Evolutionary conservation across 2,113 vertebrate species (phyloP).

Genomic region (Pteropus alecto): DNA sequence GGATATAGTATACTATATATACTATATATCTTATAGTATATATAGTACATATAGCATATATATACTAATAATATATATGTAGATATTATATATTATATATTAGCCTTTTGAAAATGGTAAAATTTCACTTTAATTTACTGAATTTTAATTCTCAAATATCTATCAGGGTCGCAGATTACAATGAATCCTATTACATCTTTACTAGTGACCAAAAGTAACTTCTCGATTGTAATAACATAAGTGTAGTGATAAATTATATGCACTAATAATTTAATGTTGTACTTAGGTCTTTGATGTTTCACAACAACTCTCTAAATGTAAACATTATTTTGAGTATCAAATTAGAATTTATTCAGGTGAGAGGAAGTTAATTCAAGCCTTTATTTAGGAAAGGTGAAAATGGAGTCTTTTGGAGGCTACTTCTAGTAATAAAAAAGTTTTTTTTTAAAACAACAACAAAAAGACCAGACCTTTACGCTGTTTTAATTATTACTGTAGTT

Average conservation of each 20-base stretch:
- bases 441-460: neutral
- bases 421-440: neutral
- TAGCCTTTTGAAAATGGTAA: neutral
- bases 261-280: neutral
- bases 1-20: no score
- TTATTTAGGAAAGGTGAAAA: slow-evolving; percentile 14
- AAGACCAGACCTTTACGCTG: neutral
- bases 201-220: neutral
- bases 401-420: neutral
- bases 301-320: neutral
- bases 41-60: no score
- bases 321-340: neutral
- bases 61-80: no score
- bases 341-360: neutral
- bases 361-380: neutral
- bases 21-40: neutral
- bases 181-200: neutral
- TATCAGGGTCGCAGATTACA: neutral
- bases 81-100: neutral
- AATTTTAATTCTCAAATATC: neutral
- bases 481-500: neutral
- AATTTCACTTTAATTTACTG: neutral
- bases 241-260: neutral
- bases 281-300: neutral
- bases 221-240: neutral